Percentiles rank a stretch among this genome's conserved stretches.
Conservation (phyloP, 2,797 vertebrate genomes). For the Emys orbicularis region DNA sequence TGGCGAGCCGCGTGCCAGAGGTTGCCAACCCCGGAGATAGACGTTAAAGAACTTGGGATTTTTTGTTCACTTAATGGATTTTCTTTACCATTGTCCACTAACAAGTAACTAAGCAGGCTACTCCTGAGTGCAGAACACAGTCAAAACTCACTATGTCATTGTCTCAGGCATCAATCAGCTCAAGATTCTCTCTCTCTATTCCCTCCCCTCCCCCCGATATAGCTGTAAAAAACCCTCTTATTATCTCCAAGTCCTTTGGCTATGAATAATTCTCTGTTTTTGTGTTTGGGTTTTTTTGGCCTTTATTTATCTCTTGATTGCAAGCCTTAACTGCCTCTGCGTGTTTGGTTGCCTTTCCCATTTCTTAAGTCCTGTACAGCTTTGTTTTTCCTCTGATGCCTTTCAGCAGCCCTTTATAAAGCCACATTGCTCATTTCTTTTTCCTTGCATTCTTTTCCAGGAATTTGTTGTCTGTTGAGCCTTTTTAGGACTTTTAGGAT, state of each 20-base stretch:
- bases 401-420: not conserved
- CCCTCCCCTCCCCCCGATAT: constrained; percentile 3
- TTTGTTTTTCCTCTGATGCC: not conserved
- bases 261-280: not conserved
- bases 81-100: not conserved
- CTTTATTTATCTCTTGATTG: not conserved
- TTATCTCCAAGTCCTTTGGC: not conserved
- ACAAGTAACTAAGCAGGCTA: not conserved
- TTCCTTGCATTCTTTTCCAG: not conserved
- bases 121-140: not conserved
- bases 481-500: not conserved
- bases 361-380: not conserved
- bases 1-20: too few relatives aligned
- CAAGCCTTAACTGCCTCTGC: not conserved
- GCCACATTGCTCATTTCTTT: not conserved
- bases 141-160: not conserved
- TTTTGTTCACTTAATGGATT: not conserved
- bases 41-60: not conserved
- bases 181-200: not conserved
- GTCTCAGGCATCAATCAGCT: not conserved
- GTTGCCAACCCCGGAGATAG: not conserved
- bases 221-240: not conserved
- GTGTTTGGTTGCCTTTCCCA: not conserved
- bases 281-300: not conserved
- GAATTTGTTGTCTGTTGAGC: not conserved